Conservation (phyloP, 2,888 invertebrate species). For the Yponomeuta plumbellus region DNA sequence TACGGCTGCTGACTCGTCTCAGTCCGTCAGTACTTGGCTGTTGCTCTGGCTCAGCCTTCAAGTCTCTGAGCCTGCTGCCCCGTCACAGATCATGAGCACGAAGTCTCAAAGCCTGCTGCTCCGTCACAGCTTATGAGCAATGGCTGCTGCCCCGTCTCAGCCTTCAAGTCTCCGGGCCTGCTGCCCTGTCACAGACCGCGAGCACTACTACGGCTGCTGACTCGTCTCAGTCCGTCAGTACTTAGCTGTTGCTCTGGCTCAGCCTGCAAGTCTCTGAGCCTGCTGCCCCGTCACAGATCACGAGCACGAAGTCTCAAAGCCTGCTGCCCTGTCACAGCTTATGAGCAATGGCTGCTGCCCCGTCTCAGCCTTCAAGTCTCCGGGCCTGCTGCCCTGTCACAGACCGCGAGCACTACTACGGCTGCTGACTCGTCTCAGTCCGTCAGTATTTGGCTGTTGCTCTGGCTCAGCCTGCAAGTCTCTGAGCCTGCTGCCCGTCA, state of each 20-base stretch:
- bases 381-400: conserved; percentile 11
- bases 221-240: conserved; percentile 5
- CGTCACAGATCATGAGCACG: background rate
- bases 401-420: background rate
- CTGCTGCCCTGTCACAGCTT: background rate
- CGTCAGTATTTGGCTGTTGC: conserved; percentile 1
- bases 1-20: background rate
- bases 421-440: background rate
- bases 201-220: conserved; percentile 6
- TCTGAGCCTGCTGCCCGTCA: no score
- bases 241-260: conserved; percentile 4
- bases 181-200: conserved; percentile 21
- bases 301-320: background rate
- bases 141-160: background rate
- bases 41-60: background rate
- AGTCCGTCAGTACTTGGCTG: background rate
- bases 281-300: background rate
- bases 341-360: conserved; percentile 7
- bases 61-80: background rate
- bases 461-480: conserved; percentile 8
- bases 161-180: conserved; percentile 10
- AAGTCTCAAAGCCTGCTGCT: background rate
- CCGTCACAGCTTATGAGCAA: background rate
- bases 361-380: background rate
- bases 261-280: background rate